These are phyloP conservation scores for Argyresthia goedartella DNA, from an alignment of 2,888 invertebrate species.

Conservation along the genomic window DNA sequence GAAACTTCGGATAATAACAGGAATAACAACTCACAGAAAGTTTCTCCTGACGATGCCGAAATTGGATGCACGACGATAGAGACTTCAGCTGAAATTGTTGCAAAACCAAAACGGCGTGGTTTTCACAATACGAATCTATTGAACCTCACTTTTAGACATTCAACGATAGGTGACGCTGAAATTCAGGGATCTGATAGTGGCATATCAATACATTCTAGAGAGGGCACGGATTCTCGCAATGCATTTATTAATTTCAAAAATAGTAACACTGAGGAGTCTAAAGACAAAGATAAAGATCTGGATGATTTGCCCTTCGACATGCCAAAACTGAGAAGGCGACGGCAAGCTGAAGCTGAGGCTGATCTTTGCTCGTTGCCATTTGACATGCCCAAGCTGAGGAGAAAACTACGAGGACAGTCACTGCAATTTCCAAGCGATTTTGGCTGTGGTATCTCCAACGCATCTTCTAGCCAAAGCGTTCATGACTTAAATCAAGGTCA, in stretches of 20 bases:
- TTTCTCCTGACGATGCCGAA: constrained; percentile 77
- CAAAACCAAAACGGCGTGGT: constrained; percentile 74
- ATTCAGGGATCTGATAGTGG: constrained; percentile 91
- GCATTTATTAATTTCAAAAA: constrained; percentile 73
- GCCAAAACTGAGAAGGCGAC: constrained; percentile 84
- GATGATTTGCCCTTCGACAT: constrained; percentile 90
- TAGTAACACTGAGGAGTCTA: constrained; percentile 62
- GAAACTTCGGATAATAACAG: constrained; percentile 87
- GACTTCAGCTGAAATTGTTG: constrained; percentile 59
- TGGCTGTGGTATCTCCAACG: constrained; percentile 80
- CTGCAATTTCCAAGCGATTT: constrained; percentile 74
- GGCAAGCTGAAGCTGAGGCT: constrained; percentile 81
- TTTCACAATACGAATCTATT: constrained; percentile 84
- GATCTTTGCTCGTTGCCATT: constrained; percentile 88
- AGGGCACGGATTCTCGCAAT: constrained; percentile 79
- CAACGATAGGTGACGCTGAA: constrained; percentile 77
- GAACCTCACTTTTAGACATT: constrained; percentile 75
- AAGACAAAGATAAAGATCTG: constrained; percentile 75
- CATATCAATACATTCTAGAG: constrained; percentile 87
- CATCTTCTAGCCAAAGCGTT: constrained; percentile 86
- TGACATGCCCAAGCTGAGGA: constrained; percentile 90
- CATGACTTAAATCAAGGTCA: constrained; percentile 79
- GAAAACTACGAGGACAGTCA: constrained; percentile 77
- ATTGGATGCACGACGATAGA: constrained; percentile 49
- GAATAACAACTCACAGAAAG: constrained; percentile 83